A percentile compares a stretch with the other conserved stretches of the same genome.
Conservation (phyloP, 2,113 vertebrate species). For the Mungos mungo region DNA sequence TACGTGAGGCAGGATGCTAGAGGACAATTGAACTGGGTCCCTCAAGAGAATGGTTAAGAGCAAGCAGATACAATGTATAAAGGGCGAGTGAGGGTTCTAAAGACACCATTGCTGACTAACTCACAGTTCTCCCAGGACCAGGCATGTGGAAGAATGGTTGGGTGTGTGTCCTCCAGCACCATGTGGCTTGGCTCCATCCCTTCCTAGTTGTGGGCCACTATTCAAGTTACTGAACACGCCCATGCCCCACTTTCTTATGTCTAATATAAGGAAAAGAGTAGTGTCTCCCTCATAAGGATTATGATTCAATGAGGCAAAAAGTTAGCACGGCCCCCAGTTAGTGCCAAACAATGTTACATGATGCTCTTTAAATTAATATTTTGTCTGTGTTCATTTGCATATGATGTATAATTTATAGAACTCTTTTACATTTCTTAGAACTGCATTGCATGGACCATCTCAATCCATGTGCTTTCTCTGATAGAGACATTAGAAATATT, state of each 20-base stretch:
- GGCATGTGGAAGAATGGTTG: accelerated
- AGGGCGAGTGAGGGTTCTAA: neutral
- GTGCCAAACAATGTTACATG: neutral
- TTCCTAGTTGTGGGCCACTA: neutral
- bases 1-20: neutral
- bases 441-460: neutral
- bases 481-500: neutral
- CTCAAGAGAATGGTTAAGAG: neutral
- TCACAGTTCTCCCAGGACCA: neutral
- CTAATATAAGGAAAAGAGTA: neutral
- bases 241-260: neutral
- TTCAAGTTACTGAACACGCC: neutral
- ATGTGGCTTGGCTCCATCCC: neutral
- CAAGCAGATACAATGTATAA: neutral
- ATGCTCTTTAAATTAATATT: neutral
- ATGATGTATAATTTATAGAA: neutral
- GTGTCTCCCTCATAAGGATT: neutral
- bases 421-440: neutral
- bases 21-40: neutral
- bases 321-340: neutral
- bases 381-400: neutral
- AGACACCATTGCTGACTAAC: neutral
- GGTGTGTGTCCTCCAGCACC: accelerated
- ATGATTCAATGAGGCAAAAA: neutral
- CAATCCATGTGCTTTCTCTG: neutral